Evolutionary conservation across 1,140 invertebrate species (phyloP).

Genomic region (Aphidius ervi): DNA sequence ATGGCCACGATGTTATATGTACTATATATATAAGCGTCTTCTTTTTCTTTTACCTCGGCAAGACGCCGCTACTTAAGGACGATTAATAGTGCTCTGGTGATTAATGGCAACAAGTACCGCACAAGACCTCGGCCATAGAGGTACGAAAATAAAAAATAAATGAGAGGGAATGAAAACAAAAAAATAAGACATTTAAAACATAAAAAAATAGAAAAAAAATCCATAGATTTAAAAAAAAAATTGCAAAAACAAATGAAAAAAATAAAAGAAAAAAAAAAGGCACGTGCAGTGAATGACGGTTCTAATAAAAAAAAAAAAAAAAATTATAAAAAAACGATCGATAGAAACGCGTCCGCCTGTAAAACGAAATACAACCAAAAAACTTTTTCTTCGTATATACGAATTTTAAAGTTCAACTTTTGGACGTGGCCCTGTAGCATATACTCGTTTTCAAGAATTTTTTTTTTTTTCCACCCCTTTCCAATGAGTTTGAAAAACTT

Average conservation of each 20-base stretch:
- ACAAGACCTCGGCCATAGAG: neutral
- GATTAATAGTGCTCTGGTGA: conserved; percentile 38
- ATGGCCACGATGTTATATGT: no score
- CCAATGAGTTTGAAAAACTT: conserved; percentile 14
- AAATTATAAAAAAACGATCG: neutral
- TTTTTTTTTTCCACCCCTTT: neutral
- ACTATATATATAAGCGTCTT: no score
- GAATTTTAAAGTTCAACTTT: conserved; percentile 12
- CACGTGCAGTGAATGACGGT: no score
- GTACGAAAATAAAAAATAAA: neutral
- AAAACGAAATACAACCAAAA: conserved; percentile 10
- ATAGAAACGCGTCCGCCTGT: conserved; percentile 12
- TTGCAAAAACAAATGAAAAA: neutral
- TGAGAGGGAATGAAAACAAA: neutral
- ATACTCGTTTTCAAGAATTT: neutral
- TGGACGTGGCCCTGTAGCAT: conserved; percentile 3
- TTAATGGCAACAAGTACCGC: conserved; percentile 31
- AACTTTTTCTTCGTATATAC: conserved; percentile 1
- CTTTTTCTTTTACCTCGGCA: neutral
- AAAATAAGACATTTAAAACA: no score
- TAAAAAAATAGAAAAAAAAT: conserved; percentile 7
- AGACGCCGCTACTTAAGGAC: conserved; percentile 34
- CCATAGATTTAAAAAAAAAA: conserved; percentile 4
- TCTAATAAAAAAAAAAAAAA: no score
- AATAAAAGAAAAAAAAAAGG: no score